phyloP scores from a whole-genome alignment of 2,113 vertebrate genomes.

The Oostethus manadensis region DNA sequence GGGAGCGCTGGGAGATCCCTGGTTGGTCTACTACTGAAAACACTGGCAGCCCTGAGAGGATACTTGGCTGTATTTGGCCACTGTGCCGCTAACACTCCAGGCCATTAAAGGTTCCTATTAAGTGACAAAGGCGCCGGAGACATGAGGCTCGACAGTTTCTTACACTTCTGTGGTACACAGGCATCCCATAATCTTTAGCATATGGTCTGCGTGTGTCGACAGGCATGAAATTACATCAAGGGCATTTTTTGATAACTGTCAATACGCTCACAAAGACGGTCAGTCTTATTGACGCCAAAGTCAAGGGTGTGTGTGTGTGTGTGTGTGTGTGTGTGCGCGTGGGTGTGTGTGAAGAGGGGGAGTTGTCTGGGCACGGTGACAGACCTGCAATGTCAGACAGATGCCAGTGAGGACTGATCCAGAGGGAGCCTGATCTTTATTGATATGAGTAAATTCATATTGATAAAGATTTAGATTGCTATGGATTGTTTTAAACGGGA shows the following conservation, averaged over 20 bases:
- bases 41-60: slow-evolving; percentile 56
- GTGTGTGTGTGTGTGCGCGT: slow-evolving; percentile 40
- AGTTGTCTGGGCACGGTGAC: slow-evolving; percentile 66
- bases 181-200: slow-evolving; percentile 77
- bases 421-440: slow-evolving; percentile 85
- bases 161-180: slow-evolving; percentile 45
- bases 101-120: slow-evolving; percentile 60
- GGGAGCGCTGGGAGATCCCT: slow-evolving; percentile 45
- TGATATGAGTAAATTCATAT: slow-evolving; percentile 98
- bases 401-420: slow-evolving; percentile 74
- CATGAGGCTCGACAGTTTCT: slow-evolving; percentile 20
- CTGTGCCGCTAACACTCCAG: slow-evolving; percentile 30
- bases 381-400: slow-evolving; percentile 70
- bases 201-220: slow-evolving; percentile 79
- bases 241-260: slow-evolving; percentile 96
- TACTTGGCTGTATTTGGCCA: slow-evolving; percentile 51
- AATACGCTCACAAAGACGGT: slow-evolving; percentile 80
- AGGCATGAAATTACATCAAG: slow-evolving; percentile 93
- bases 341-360: slow-evolving; percentile 40
- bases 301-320: slow-evolving; percentile 59
- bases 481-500: slow-evolving; percentile 80
- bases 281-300: slow-evolving; percentile 81
- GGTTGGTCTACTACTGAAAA: slow-evolving; percentile 37
- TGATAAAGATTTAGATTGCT: slow-evolving; percentile 87
- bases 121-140: slow-evolving; percentile 42